Evolutionary conservation across 1,140 invertebrate genomes (phyloP), one percentile per base, ranked within the genome.

Genomic region (Heliconius hewitsoni): DNA sequence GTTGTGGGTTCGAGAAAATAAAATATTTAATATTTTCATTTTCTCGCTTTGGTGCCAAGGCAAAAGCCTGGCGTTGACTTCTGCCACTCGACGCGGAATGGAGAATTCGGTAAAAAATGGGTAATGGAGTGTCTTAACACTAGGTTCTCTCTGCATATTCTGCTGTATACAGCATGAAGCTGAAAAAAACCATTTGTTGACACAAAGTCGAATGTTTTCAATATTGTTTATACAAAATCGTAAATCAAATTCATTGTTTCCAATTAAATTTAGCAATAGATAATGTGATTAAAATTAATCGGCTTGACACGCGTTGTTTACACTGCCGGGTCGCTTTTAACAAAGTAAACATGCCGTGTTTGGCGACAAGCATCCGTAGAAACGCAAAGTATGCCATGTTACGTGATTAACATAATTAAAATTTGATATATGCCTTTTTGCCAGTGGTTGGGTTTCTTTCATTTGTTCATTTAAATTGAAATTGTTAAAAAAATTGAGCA

Each of bases 281-380:
- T 81, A 60, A 60, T 55, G 30, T 18, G 73, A 34, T 42, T 76
- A 71, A 71, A 79, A 66, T 86, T 89, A 88, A 85, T 80, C 86
- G 76, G 77, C 85, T 86, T 86, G 86, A 84, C 84, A 79, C 71
- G 73, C 77, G 52, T 46, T 89, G 87, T 87, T 90, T 85, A 82
- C 83, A 81, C 74, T 81, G 37, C 46, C 78, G 71, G 73, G 46
- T 73, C 82, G 88, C 87, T 90, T 90, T 88, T 88, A 87, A 84
- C 84, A 82, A 84, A 74, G 83, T 77, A 90, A 89, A 89, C 87
- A 90, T 30, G 74, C 74, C 76, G 80, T 74, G 50, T 42, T 71
- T 72, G 77, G 72, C 77, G 71, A 83, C 39, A 81, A 55, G 55
- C 76, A 77, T 30, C 23, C 70, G 37, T 77, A 37, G 27, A 80